Evolutionary conservation across 2,888 invertebrate genomes (phyloP).

Genomic region (Diachrysia chrysitis): DNA sequence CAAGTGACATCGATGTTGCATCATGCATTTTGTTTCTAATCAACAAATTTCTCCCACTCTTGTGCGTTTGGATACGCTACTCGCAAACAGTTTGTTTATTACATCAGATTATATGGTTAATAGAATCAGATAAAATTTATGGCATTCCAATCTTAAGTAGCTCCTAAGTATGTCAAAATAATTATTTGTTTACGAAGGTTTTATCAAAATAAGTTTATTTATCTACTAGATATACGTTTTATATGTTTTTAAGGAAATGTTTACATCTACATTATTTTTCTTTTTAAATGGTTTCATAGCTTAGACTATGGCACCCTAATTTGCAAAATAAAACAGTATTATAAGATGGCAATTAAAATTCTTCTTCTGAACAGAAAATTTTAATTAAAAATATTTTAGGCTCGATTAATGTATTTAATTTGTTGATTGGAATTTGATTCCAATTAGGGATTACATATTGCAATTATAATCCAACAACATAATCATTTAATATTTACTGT

Average conservation of each 20-base stretch:
- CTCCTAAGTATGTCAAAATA: background rate
- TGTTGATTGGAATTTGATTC: no score
- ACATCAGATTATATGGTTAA: slow-evolving; percentile 41
- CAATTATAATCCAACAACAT: background rate
- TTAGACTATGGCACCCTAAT: no score
- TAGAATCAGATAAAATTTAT: background rate
- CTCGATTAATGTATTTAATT: no score
- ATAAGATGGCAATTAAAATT: no score
- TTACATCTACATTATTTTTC: no score
- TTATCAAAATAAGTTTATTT: background rate
- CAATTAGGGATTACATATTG: background rate
- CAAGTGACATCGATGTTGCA: slow-evolving; percentile 34
- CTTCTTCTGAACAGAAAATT: no score
- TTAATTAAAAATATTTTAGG: no score
- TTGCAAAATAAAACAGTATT: no score
- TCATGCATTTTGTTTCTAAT: slow-evolving; percentile 37
- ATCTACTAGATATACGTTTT: no score
- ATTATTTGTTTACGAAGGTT: background rate
- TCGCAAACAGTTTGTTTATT: slow-evolving; percentile 44
- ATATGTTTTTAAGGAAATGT: no score
- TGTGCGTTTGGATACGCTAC: slow-evolving; percentile 27
- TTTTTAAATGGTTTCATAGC: no score
- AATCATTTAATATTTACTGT: background rate
- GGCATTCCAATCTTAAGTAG: background rate
- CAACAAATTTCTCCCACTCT: slow-evolving; percentile 26